A percentile compares a stretch with the other conserved stretches of the same genome.
Evolutionary conservation across 2,888 invertebrate genomes (phyloP).

Genomic region (Adelphocoris suturalis): DNA sequence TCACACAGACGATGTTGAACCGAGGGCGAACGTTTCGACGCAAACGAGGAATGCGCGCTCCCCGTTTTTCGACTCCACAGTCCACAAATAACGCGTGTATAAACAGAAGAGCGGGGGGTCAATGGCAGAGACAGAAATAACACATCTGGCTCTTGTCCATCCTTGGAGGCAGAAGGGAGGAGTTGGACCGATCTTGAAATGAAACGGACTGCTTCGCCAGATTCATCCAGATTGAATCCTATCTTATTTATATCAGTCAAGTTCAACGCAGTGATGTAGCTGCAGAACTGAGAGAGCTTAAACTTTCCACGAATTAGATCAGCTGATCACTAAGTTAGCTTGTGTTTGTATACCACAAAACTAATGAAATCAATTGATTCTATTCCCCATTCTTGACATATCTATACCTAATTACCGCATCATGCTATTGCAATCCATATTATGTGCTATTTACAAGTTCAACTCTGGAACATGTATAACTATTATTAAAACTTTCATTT

Average conservation of each 20-base stretch:
- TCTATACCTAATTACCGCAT: no score
- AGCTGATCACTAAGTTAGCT: no score
- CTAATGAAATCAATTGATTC: no score
- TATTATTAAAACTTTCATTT: no score
- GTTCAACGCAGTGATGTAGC: not conserved
- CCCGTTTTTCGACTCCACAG: not conserved
- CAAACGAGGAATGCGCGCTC: constrained; percentile 35
- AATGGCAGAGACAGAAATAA: constrained; percentile 59
- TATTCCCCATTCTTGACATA: no score
- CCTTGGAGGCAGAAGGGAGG: not conserved
- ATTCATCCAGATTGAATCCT: not conserved
- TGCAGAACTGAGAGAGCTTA: not conserved
- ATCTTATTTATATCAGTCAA: constrained; percentile 7
- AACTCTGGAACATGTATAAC: no score
- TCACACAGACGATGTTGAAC: not conserved
- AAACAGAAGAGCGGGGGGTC: constrained; percentile 59
- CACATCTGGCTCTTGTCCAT: constrained; percentile 55
- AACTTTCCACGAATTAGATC: no score
- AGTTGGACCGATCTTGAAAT: not conserved
- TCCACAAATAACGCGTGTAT: constrained; percentile 61
- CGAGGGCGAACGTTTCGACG: constrained; percentile 14
- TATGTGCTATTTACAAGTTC: no score
- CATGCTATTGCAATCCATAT: no score
- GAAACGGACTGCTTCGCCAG: not conserved
- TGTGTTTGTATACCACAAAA: no score